Base-by-base conservation (phyloP, 1,140 invertebrate species). In the Copidosoma floridanum region DNA sequence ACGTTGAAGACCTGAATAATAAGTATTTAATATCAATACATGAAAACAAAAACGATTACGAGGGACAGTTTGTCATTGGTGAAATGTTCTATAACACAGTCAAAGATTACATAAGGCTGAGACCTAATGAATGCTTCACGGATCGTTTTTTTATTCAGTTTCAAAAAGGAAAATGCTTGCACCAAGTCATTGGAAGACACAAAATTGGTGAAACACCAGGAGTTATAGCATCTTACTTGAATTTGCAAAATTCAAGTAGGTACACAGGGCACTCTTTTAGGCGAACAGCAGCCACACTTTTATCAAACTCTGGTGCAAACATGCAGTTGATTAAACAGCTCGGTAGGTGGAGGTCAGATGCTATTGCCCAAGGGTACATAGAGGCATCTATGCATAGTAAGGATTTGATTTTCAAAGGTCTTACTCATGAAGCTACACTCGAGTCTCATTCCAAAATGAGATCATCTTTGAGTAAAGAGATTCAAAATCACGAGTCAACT, bases 121-220 rank as follows among this genome's bases (percentile, higher is more conserved):
- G 65, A 41, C 65, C 65, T 29, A 14, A 23, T 12, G 48, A 64
- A 32, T 18, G 55, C 43, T 44, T 38, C 40, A 53, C 41, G 11
- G 50, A 65, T 14, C 47, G 53, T 37, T 65, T 69, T 58, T 69
- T 69, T 44, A 57, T 69, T 21, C 35, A 67, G 16, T 69, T 63
- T 56, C 26, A 48, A n/a, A 57, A 61, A 55, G 67, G 65, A 16
- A 67, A 61, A 61, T 69, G 67, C 56, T 23, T 40, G 35, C 59
- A 50, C 3, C 65, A 66, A 64, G 47, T 55, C 6, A 65, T 68
- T 37, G 66, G 66, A 12, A 57, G 43, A 43, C 53, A 68, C 38
- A 68, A 53, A 47, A 40, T 68, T 51, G 61, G 27, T 14, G 35
- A 52, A 53, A 67, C 71, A 50, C 64, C 64, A 43, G 51, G 52